These are phyloP conservation scores for Eulemur albifrons DNA, from an alignment of 2,797 vertebrate genomes.

Conservation along the genomic window DNA sequence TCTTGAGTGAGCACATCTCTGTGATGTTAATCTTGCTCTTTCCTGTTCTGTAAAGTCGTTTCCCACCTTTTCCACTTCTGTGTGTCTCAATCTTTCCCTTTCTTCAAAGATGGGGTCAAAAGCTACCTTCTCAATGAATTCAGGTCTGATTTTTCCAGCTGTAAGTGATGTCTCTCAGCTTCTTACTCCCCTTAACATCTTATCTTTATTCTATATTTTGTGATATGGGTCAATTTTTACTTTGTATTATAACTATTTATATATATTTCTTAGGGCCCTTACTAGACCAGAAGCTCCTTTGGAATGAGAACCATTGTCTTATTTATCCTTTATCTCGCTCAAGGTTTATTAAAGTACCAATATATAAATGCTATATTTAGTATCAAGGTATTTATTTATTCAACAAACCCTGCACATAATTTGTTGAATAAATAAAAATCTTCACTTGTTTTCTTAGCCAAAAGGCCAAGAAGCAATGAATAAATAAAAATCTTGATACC, in stretches of 20 bases:
- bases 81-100: constrained; percentile 18
- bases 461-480: not conserved
- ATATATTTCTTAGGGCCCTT: not conserved
- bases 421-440: not conserved
- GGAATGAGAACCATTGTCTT: not conserved
- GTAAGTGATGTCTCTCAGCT: not conserved
- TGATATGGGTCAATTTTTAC: not conserved
- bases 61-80: not conserved
- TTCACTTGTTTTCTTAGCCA: too few relatives aligned
- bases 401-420: not conserved
- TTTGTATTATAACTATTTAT: not conserved
- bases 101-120: constrained; percentile 43
- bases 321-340: not conserved
- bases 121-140: not conserved
- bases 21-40: not conserved
- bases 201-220: not conserved
- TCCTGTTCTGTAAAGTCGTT: not conserved
- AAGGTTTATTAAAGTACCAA: not conserved
- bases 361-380: not conserved
- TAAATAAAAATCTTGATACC: constrained; percentile 12
- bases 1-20: not conserved
- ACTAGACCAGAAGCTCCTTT: not conserved
- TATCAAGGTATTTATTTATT: not conserved
- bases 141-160: constrained; percentile 29
- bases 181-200: not conserved